Conservation (phyloP, 2,888 invertebrate species). For the Spisula solida region DNA sequence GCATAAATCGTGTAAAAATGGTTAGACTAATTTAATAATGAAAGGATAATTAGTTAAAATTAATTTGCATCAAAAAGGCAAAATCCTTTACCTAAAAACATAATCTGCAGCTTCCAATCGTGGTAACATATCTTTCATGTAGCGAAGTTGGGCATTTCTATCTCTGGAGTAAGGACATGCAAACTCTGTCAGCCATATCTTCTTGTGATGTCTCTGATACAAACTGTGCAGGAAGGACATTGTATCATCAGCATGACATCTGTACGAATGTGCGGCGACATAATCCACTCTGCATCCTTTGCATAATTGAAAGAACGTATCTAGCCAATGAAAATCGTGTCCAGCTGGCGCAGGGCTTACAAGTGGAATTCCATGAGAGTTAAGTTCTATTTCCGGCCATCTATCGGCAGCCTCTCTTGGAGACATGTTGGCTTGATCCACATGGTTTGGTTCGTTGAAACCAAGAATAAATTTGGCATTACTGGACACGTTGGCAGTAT, state of each 20-base stretch:
- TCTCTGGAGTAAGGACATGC: slow-evolving; percentile 49
- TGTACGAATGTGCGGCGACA: slow-evolving; percentile 74
- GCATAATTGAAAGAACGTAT: slow-evolving; percentile 73
- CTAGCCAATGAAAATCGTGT: slow-evolving; percentile 64
- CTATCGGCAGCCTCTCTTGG: slow-evolving; percentile 70
- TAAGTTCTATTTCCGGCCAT: slow-evolving; percentile 71
- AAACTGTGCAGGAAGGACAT: slow-evolving; percentile 47
- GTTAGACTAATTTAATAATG: no score
- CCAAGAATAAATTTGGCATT: slow-evolving; percentile 68
- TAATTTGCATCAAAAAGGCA: no score
- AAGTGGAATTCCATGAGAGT: slow-evolving; percentile 64
- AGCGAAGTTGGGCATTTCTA: slow-evolving; percentile 48
- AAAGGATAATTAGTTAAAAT: no score
- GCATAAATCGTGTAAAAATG: no score
- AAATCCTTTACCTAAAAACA: slow-evolving; percentile 23
- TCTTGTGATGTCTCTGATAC: slow-evolving; percentile 54
- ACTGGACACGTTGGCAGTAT: slow-evolving; percentile 27
- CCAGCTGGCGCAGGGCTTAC: slow-evolving; percentile 73
- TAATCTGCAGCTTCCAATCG: slow-evolving; percentile 23
- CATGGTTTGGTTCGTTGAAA: slow-evolving; percentile 77
- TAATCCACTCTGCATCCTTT: slow-evolving; percentile 71
- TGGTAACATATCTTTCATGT: slow-evolving; percentile 59
- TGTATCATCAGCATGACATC: slow-evolving; percentile 55
- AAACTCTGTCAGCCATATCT: slow-evolving; percentile 49
- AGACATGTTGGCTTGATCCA: slow-evolving; percentile 70